phyloP scores from a whole-genome alignment of 2,888 invertebrate species.

The Metacarcinus magister region DNA sequence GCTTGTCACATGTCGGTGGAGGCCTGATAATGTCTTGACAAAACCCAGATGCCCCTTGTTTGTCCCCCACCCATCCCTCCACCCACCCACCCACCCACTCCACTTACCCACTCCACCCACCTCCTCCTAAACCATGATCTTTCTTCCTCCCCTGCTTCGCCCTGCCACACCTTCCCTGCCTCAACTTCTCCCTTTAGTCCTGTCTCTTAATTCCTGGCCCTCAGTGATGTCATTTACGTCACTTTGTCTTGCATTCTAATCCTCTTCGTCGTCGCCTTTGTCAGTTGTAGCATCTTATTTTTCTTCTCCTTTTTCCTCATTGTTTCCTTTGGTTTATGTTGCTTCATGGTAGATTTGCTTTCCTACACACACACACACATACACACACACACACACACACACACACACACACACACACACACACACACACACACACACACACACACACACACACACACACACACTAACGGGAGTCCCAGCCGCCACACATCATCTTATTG shows the following conservation, averaged over 20 bases:
- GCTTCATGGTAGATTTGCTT: not conserved
- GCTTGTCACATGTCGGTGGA: not conserved
- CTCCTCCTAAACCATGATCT: too few species aligned
- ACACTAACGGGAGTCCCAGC: not conserved
- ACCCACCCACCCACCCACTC: not conserved
- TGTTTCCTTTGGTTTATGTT: not conserved
- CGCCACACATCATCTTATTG: not conserved
- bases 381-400: conserved; percentile 9
- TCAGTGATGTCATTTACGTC: not conserved
- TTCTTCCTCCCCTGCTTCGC: too few species aligned
- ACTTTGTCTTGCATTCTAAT: too few species aligned
- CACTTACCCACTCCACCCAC: not conserved
- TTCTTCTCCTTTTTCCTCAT: not conserved
- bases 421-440: not conserved
- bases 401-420: not conserved
- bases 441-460: conserved; percentile 14
- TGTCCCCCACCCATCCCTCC: not conserved
- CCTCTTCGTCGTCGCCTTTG: not conserved
- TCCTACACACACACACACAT: not conserved
- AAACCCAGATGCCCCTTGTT: conserved; percentile 5
- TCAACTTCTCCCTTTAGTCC: not conserved
- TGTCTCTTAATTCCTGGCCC: not conserved
- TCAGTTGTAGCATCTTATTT: not conserved
- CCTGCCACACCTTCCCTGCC: not conserved
- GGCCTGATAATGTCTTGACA: not conserved